These are phyloP conservation scores for Tachyglossus aculeatus DNA, from an alignment of 2,797 vertebrate genomes.

Conservation along the genomic window DNA sequence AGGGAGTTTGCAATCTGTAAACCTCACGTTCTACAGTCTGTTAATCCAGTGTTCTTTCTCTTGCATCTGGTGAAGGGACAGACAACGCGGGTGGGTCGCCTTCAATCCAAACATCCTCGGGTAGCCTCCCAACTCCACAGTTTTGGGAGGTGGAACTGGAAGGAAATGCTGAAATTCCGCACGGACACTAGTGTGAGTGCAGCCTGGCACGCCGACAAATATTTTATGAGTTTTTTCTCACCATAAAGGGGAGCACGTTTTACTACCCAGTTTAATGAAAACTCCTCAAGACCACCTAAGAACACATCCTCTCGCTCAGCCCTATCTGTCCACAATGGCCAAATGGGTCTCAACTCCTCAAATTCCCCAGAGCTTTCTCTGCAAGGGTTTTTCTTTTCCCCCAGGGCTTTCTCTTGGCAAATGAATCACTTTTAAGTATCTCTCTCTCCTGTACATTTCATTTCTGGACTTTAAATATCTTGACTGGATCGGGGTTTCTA, in stretches of 20 bases:
- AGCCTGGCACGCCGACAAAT: slow-evolving; percentile 54
- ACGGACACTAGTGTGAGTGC: slow-evolving; percentile 51
- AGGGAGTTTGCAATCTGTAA: too few species aligned
- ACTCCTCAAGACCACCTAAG: slow-evolving; percentile 58
- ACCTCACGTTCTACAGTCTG: too few species aligned
- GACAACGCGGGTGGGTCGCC: too few species aligned
- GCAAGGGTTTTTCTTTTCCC: not conserved
- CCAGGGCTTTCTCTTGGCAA: not conserved
- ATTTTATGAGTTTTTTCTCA: slow-evolving; percentile 67
- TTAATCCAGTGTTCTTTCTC: too few species aligned
- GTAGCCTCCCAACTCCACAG: too few species aligned
- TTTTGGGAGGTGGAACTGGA: slow-evolving; percentile 56
- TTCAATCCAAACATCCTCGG: too few species aligned
- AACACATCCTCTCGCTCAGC: slow-evolving; percentile 1
- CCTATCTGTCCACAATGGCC: not conserved
- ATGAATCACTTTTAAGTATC: not conserved
- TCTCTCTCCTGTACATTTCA: not conserved
- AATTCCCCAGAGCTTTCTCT: not conserved
- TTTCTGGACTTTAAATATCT: not conserved
- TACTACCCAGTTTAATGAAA: slow-evolving; percentile 61
- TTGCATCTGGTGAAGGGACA: too few species aligned
- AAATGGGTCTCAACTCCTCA: too few species aligned
- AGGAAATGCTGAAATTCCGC: slow-evolving; percentile 39
- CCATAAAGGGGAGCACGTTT: slow-evolving; percentile 60
- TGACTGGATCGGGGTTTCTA: not conserved